These are phyloP conservation scores for Ctenopoma kingsleyae DNA, from an alignment of 2,797 vertebrate species.

Conservation along the genomic window DNA sequence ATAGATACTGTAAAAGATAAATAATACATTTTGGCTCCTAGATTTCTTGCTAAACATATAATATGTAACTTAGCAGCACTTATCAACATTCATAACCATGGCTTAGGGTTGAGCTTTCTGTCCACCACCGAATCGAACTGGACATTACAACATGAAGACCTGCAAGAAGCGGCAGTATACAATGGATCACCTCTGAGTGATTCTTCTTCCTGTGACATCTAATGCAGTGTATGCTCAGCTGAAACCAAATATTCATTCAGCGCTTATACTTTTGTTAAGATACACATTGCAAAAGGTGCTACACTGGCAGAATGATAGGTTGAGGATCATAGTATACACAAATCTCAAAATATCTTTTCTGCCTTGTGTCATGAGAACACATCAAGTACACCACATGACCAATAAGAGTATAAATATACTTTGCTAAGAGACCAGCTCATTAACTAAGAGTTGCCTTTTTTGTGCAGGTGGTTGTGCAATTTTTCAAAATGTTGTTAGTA, in stretches of 20 bases:
- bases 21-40: conserved; percentile 81
- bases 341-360: conserved; percentile 9
- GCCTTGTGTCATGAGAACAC: conserved; percentile 18
- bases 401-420: conserved; percentile 26
- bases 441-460: conserved; percentile 61
- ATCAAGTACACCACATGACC: conserved; percentile 8
- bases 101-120: conserved; percentile 60
- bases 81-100: conserved; percentile 77
- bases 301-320: conserved; percentile 61
- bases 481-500: conserved; percentile 3
- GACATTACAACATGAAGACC: conserved; percentile 66
- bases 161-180: conserved; percentile 53
- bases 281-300: conserved; percentile 72
- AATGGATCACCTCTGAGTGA: conserved; percentile 30
- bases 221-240: conserved; percentile 64
- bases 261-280: conserved; percentile 57
- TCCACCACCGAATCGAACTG: conserved; percentile 64
- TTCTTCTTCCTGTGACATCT: conserved; percentile 49
- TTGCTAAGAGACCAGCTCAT: conserved; percentile 84
- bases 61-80: conserved; percentile 89
- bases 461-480: conserved; percentile 15
- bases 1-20: conserved; percentile 66
- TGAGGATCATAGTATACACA: conserved; percentile 50
- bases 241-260: conserved; percentile 37
- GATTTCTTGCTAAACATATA: conserved; percentile 77